phyloP scores from a whole-genome alignment of 2,113 vertebrate species.

The Gadus macrocephalus region DNA sequence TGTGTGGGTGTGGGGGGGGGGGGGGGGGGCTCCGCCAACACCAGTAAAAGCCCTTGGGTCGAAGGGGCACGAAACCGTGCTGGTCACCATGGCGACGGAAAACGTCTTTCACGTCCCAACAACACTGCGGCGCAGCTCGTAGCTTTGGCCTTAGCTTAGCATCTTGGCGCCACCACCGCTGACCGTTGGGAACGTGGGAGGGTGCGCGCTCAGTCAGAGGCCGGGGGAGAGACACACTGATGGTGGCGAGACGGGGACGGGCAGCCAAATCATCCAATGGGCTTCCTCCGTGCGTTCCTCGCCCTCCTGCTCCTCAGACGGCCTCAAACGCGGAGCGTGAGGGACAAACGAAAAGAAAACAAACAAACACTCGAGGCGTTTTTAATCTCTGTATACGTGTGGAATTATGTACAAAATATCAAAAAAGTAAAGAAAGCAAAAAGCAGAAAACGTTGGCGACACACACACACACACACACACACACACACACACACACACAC shows the following conservation, averaged over 20 bases:
- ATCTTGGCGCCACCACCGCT: no score
- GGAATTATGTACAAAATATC: constrained; percentile 68
- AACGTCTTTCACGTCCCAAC: no score
- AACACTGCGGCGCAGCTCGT: no score
- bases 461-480: constrained; percentile 6
- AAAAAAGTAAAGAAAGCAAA: constrained; percentile 44
- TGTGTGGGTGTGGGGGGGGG: background rate
- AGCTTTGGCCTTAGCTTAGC: no score
- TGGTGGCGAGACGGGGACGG: background rate
- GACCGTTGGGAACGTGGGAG: no score
- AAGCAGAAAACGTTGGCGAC: constrained; percentile 61
- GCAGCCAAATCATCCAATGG: background rate
- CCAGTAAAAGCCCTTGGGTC: background rate
- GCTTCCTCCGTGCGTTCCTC: constrained; percentile 24
- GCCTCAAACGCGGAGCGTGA: constrained; percentile 29
- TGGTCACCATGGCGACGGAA: no score
- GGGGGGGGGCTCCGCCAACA: background rate
- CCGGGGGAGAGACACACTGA: background rate
- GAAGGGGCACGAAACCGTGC: no score
- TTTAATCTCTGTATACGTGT: constrained; percentile 47
- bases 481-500: no score
- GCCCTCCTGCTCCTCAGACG: constrained; percentile 29
- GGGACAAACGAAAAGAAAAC: constrained; percentile 44
- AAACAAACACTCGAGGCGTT: constrained; percentile 23
- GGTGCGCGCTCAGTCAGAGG: no score